A percentile compares a stretch with the other conserved stretches of the same genome.
Conservation (phyloP, 2,888 invertebrate species). For the Drosophila lutescens region DNA sequence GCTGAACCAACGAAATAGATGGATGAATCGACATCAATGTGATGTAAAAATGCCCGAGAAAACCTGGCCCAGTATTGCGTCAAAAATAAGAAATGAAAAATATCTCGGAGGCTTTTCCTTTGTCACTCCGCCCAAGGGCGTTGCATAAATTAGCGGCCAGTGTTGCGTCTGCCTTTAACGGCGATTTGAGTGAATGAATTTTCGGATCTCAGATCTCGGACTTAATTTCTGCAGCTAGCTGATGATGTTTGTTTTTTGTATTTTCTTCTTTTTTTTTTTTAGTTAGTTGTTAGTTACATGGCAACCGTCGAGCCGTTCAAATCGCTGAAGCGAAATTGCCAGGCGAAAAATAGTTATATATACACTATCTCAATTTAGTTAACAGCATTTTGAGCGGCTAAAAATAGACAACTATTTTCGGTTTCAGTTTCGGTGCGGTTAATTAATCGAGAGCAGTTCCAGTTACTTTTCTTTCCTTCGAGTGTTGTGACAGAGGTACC, state of each 20-base stretch:
- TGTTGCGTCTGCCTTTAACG: conserved; percentile 53
- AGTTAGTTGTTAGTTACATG: conserved; percentile 52
- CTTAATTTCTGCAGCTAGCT: conserved; percentile 23
- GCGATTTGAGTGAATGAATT: conserved; percentile 47
- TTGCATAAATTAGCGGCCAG: conserved; percentile 71
- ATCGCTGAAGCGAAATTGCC: conserved; percentile 42
- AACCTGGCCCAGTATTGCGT: conserved; percentile 33
- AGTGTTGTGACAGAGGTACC: conserved; percentile 21
- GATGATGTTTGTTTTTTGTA: conserved; percentile 25
- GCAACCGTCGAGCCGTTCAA: conserved; percentile 66
- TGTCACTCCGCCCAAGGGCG: conserved; percentile 68
- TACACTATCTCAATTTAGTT: conserved; percentile 9
- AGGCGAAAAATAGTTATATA: conserved; percentile 9
- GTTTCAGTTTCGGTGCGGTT: conserved; percentile 38
- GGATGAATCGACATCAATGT: conserved; percentile 46
- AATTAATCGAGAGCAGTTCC: conserved; percentile 38
- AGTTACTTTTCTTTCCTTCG: background rate
- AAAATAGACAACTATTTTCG: conserved; percentile 43
- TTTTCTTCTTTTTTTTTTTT: conserved; percentile 1
- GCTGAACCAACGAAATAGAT: conserved; percentile 4
- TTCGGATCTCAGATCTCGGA: conserved; percentile 6
- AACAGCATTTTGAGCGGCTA: conserved; percentile 14
- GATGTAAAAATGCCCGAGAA: conserved; percentile 46
- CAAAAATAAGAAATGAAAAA: conserved; percentile 41
- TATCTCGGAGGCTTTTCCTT: conserved; percentile 51